Evolutionary conservation across 2,888 invertebrate species (phyloP).

Genomic region (Heliconius ethilla): DNA sequence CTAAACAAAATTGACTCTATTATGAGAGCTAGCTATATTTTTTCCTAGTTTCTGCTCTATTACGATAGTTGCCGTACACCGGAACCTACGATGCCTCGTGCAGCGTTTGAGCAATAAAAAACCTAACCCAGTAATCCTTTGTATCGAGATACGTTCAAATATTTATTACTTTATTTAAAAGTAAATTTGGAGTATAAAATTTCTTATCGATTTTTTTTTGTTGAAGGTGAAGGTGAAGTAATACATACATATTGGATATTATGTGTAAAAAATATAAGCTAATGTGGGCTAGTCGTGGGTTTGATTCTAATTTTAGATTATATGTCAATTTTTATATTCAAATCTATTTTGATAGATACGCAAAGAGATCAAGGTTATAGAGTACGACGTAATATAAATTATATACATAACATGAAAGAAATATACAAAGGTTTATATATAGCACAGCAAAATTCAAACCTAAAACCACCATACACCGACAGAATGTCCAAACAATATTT

Average conservation of each 20-base stretch:
- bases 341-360: not conserved
- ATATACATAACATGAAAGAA: too few relatives aligned
- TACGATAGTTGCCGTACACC: slow-evolving; percentile 1
- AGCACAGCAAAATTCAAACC: not conserved
- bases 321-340: not conserved
- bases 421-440: not conserved
- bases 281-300: not conserved
- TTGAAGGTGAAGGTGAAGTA: not conserved
- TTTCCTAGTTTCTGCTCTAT: not conserved
- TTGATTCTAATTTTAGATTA: not conserved
- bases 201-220: not conserved
- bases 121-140: slow-evolving; percentile 5
- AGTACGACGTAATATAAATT: too few relatives aligned
- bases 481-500: not conserved
- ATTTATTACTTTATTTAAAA: slow-evolving; percentile 18
- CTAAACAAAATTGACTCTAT: not conserved
- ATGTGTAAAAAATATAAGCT: not conserved
- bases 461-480: not conserved
- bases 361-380: too few relatives aligned
- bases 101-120: slow-evolving; percentile 4
- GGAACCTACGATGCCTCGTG: not conserved
- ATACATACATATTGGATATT: not conserved
- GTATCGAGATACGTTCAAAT: slow-evolving; percentile 18
- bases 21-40: not conserved
- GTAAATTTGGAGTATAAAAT: not conserved